phyloP scores from a whole-genome alignment of 2,797 vertebrate genomes.

The Monodelphis domestica region DNA sequence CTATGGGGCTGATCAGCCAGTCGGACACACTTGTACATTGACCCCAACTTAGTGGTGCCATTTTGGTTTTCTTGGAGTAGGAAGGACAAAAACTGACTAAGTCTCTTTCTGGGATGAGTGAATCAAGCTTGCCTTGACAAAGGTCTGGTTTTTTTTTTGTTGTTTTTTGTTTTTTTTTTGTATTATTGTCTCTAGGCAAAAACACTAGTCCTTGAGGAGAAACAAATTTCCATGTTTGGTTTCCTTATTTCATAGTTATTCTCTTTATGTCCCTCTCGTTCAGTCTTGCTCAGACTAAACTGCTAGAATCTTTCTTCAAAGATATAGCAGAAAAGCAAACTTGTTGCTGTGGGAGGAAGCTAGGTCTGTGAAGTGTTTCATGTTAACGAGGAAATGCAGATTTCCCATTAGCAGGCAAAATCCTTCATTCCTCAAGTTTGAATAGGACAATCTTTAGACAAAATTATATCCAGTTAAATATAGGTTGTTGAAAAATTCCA shows the following conservation, averaged over 20 bases:
- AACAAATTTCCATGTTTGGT: too few relatives aligned
- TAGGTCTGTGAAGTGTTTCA: conserved; percentile 35
- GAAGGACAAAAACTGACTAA: too few relatives aligned
- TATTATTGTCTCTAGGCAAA: not conserved
- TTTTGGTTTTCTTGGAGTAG: too few relatives aligned
- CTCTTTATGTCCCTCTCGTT: not conserved
- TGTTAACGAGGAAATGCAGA: conserved; percentile 14
- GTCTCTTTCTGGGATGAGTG: not conserved
- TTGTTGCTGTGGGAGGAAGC: conserved; percentile 15
- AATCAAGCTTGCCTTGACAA: not conserved
- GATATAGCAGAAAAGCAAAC: not conserved
- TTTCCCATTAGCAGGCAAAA: conserved; percentile 43
- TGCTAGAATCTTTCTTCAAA: conserved; percentile 6
- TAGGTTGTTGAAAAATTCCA: conserved; percentile 29
- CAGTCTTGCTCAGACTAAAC: not conserved
- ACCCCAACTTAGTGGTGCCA: too few relatives aligned
- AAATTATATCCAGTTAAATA: conserved; percentile 47
- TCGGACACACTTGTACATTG: too few relatives aligned
- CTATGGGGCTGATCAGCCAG: too few relatives aligned
- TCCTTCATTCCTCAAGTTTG: conserved; percentile 52
- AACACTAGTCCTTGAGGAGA: not conserved
- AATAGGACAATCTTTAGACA: conserved; percentile 45
- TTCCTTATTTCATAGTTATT: not conserved
- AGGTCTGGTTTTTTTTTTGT: not conserved
- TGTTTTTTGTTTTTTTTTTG: too few relatives aligned